Evolutionary conservation across 2,888 invertebrate species (phyloP).

Genomic region (Cerastis leucographa): DNA sequence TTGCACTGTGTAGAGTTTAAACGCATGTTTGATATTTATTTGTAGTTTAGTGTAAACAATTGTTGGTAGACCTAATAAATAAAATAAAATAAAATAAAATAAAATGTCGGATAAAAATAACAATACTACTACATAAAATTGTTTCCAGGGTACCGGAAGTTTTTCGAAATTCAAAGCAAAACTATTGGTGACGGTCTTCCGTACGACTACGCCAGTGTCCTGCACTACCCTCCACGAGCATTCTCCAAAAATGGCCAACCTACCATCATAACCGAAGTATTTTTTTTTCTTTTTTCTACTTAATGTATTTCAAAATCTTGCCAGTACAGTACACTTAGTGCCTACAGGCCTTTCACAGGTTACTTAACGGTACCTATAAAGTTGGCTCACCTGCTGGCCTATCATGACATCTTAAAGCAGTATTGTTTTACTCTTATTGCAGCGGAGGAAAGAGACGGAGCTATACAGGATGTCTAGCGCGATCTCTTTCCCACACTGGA

Average conservation of each 20-base stretch:
- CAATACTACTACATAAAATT: slow-evolving; percentile 17
- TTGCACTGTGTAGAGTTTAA: too few relatives aligned
- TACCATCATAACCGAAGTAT: slow-evolving; percentile 92
- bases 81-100: too few relatives aligned
- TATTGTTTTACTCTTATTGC: too few relatives aligned
- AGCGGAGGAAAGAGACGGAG: too few relatives aligned
- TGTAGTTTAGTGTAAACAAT: too few relatives aligned
- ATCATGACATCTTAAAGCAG: too few relatives aligned
- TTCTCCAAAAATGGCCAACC: slow-evolving; percentile 93
- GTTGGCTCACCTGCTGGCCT: background rate
- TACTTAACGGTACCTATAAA: background rate
- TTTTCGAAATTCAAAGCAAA: slow-evolving; percentile 89
- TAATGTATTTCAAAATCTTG: background rate
- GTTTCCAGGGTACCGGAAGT: slow-evolving; percentile 91
- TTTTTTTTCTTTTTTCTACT: background rate
- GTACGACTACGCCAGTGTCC: slow-evolving; percentile 94
- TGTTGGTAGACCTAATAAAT: too few relatives aligned
- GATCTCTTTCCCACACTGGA: too few relatives aligned
- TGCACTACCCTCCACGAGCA: slow-evolving; percentile 94
- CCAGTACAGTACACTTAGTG: background rate
- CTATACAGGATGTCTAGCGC: too few relatives aligned
- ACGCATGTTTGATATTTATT: too few relatives aligned
- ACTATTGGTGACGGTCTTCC: slow-evolving; percentile 74
- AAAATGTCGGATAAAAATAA: background rate
- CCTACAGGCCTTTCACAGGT: background rate